Conservation (phyloP, 2,888 invertebrate genomes). For the Aspidapion aeneum region DNA sequence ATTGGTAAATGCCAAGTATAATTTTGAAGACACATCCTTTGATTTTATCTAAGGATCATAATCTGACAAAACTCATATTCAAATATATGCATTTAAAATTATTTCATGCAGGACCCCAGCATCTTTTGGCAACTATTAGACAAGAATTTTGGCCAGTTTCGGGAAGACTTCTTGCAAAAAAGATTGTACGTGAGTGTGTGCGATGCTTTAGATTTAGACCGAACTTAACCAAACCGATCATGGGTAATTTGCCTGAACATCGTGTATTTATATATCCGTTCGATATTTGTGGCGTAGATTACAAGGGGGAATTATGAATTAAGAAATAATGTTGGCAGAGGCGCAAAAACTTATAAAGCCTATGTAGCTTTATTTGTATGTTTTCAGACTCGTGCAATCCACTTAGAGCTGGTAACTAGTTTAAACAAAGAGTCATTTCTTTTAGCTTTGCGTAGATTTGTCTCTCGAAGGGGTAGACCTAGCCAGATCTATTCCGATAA, state of each 20-base stretch:
- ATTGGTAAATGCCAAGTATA: conserved; percentile 22
- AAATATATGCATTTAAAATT: conserved; percentile 19
- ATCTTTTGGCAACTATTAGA: conserved; percentile 21
- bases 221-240: conserved; percentile 13
- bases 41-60: conserved; percentile 22
- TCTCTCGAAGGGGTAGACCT: conserved; percentile 28
- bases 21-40: conserved; percentile 26
- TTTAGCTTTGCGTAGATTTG: conserved; percentile 29
- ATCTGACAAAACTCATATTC: conserved; percentile 23
- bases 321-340: conserved; percentile 24
- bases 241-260: conserved; percentile 22
- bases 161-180: conserved; percentile 22
- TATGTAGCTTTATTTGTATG: conserved; percentile 28
- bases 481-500: conserved; percentile 30
- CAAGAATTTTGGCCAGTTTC: conserved; percentile 28
- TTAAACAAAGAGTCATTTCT: conserved; percentile 30
- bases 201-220: conserved; percentile 22
- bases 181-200: conserved; percentile 23
- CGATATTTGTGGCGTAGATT: conserved; percentile 28
- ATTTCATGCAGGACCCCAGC: conserved; percentile 25
- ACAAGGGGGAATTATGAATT: conserved; percentile 28
- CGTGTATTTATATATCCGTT: conserved; percentile 23
- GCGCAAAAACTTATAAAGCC: conserved; percentile 22
- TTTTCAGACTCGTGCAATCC: conserved; percentile 30
- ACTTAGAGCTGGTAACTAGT: conserved; percentile 32